A percentile compares a stretch with the other conserved stretches of the same genome.
These are phyloP conservation scores for Muricea muricata DNA, from an alignment of 92 coral and sea anemone species.

Conservation along the genomic window DNA sequence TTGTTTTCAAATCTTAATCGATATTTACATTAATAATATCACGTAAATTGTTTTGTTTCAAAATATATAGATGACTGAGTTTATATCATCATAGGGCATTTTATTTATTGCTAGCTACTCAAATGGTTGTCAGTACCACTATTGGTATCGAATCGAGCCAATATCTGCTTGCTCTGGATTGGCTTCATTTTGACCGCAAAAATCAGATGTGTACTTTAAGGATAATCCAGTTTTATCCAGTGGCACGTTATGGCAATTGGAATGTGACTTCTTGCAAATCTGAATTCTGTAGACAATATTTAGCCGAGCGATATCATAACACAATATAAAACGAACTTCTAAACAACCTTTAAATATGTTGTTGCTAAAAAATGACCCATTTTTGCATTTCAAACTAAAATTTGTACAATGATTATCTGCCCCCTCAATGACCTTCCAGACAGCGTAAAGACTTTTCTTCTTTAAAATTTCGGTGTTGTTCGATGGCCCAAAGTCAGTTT, in stretches of 20 bases:
- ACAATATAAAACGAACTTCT: not conserved
- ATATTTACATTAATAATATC: too few relatives aligned
- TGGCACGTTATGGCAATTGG: not conserved
- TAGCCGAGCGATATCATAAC: not conserved
- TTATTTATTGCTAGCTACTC: too few relatives aligned
- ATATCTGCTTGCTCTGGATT: not conserved
- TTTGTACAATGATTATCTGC: not conserved
- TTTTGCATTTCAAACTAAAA: not conserved
- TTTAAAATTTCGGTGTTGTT: not conserved
- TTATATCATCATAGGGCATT: too few relatives aligned
- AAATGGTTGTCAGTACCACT: too few relatives aligned
- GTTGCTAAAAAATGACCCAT: not conserved
- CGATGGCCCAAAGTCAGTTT: not conserved
- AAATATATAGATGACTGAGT: too few relatives aligned
- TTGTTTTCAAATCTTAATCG: too few relatives aligned
- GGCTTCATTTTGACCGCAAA: not conserved
- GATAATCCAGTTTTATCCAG: constrained; percentile 8
- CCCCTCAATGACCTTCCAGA: not conserved
- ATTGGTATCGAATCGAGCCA: too few relatives aligned
- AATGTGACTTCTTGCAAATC: not conserved
- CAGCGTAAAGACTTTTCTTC: constrained; percentile 4
- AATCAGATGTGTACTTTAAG: constrained; percentile 1
- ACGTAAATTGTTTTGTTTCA: too few relatives aligned
- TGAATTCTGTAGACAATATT: not conserved
- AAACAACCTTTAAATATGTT: not conserved